phyloP scores from a whole-genome alignment of 2,888 invertebrate genomes.

The Drosophila sordidula region DNA sequence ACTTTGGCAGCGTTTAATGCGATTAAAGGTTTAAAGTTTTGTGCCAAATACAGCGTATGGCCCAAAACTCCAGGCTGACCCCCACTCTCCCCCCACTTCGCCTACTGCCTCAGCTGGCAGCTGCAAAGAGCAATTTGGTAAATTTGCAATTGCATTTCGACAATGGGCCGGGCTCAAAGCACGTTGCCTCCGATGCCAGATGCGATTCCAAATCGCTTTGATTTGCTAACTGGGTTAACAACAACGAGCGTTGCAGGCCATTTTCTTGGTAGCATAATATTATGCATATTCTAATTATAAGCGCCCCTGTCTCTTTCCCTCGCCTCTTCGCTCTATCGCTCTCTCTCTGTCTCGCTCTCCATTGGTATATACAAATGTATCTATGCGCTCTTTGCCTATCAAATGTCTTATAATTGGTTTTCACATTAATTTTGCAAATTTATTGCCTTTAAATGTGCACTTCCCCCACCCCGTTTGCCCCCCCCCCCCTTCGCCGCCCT shows the following conservation, averaged over 20 bases:
- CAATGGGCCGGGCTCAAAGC: conserved; percentile 10
- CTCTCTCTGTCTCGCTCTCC: background rate
- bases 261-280: conserved; percentile 56
- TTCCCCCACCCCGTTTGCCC: background rate
- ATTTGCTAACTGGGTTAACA: conserved; percentile 59
- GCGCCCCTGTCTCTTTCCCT: conserved; percentile 1
- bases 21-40: conserved; percentile 79
- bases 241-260: conserved; percentile 28
- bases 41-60: conserved; percentile 73
- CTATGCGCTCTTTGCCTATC: conserved; percentile 25
- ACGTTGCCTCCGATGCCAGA: conserved; percentile 16
- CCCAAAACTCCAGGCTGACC: conserved; percentile 10
- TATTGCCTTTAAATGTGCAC: conserved; percentile 51
- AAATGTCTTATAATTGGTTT: conserved; percentile 70
- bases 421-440: conserved; percentile 78
- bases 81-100: background rate
- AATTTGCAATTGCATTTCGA: conserved; percentile 32
- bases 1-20: conserved; percentile 73
- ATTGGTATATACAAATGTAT: background rate
- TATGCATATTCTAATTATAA: conserved; percentile 68
- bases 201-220: conserved; percentile 58
- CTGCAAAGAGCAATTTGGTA: conserved; percentile 7
- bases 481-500: background rate
- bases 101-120: background rate
- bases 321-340: background rate